phyloP scores from a whole-genome alignment of 1,140 invertebrate genomes.

The Drosophila nannoptera region DNA sequence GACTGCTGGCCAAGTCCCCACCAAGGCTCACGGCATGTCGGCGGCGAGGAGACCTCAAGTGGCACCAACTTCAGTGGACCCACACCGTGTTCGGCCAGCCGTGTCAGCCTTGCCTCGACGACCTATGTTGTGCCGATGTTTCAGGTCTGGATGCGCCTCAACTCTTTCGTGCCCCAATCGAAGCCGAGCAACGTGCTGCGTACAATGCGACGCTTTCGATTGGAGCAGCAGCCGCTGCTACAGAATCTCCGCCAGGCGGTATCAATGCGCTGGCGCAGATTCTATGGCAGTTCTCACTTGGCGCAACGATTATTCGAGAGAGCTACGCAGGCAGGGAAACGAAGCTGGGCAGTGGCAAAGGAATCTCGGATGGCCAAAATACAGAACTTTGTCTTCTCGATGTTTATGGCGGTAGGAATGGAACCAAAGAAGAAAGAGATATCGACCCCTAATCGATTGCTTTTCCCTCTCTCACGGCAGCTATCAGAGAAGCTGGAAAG shows the following conservation, averaged over 20 bases:
- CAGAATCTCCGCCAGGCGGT: constrained; percentile 27
- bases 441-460: not conserved
- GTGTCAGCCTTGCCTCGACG: not conserved
- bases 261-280: not conserved
- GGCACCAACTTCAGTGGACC: not conserved
- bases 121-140: constrained; percentile 14
- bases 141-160: constrained; percentile 27
- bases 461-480: constrained; percentile 3
- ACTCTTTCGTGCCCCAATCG: not conserved
- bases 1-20: constrained; percentile 5
- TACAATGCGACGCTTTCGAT: not conserved
- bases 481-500: constrained; percentile 23
- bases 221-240: constrained; percentile 31
- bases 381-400: not conserved
- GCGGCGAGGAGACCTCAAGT: constrained; percentile 8
- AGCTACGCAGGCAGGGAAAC: not conserved
- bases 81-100: not conserved
- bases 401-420: constrained; percentile 2
- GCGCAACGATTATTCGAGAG: not conserved
- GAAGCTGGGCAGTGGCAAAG: too few relatives aligned
- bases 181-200: not conserved
- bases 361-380: not conserved
- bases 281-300: not conserved
- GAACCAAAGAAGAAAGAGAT: too few relatives aligned
- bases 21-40: not conserved